Evolutionary conservation across 35 echinoderm and acorn worm genomes (phyloP).

Genomic region (Lytechinus pictus): DNA sequence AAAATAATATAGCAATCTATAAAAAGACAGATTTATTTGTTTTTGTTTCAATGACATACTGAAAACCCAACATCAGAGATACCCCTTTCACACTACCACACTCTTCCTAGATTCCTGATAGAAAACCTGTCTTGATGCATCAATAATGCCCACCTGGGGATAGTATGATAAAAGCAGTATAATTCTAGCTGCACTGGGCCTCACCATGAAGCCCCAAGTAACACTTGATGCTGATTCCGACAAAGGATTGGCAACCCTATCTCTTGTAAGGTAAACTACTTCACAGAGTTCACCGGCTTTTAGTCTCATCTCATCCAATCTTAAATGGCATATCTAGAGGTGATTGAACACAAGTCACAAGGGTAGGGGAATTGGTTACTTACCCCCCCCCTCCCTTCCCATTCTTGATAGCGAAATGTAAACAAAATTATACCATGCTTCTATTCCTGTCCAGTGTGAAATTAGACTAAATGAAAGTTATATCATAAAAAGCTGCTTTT

Average conservation of each 20-base stretch:
- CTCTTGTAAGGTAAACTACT: conserved; percentile 2
- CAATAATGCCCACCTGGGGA: background rate
- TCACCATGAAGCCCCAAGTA: background rate
- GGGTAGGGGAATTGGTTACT: background rate
- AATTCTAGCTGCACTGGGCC: background rate
- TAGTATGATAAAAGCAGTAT: background rate
- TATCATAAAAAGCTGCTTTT: too few species aligned
- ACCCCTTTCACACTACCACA: too few species aligned
- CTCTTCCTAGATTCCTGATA: too few species aligned
- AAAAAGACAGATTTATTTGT: too few species aligned
- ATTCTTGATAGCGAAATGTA: too few species aligned
- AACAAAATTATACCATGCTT: too few species aligned
- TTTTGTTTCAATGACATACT: too few species aligned
- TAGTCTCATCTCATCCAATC: background rate
- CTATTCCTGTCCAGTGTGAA: too few species aligned
- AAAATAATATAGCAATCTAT: too few species aligned
- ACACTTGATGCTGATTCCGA: background rate
- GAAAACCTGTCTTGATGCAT: background rate
- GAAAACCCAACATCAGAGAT: too few species aligned
- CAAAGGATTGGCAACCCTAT: background rate
- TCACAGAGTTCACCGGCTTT: background rate
- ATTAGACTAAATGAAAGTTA: too few species aligned
- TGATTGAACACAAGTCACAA: background rate
- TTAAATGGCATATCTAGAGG: background rate
- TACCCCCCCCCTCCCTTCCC: background rate